phyloP scores from a whole-genome alignment of 2,797 vertebrate species.

The Merluccius polli region DNA sequence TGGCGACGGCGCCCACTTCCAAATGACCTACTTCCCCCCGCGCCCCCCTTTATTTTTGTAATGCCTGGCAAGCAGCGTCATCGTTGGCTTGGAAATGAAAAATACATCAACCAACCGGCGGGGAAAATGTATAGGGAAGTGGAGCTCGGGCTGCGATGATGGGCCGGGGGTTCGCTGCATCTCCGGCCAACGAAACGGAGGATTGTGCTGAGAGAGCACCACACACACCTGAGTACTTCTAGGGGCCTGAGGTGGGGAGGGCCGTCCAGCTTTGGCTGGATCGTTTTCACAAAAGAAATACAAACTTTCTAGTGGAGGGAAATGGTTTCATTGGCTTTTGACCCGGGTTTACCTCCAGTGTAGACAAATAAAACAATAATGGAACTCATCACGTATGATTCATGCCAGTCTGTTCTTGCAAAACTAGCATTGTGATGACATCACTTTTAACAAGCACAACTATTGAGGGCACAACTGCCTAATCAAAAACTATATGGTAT shows the following conservation, averaged over 20 bases:
- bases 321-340: neutral
- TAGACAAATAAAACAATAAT: neutral
- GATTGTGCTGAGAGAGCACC: slow-evolving; percentile 36
- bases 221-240: slow-evolving; percentile 26
- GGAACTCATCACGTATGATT: neutral
- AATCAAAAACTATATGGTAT: neutral
- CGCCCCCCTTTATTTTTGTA: slow-evolving; percentile 23
- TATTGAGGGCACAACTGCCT: too few species aligned
- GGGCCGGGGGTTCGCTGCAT: neutral
- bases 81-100: slow-evolving; percentile 17
- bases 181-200: slow-evolving; percentile 22
- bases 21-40: neutral
- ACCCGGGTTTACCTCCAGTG: neutral
- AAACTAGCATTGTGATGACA: too few species aligned
- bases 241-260: slow-evolving; percentile 10
- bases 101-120: neutral
- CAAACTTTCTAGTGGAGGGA: slow-evolving; percentile 6
- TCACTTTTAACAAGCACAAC: too few species aligned
- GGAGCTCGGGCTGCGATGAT: neutral
- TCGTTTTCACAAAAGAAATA: slow-evolving; percentile 30
- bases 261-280: slow-evolving; percentile 10
- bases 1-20: neutral
- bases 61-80: slow-evolving; percentile 37
- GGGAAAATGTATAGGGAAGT: slow-evolving; percentile 1
- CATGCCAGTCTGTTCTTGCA: too few species aligned